phyloP scores from a whole-genome alignment of 2,113 vertebrate genomes.

The Lanius collurio region DNA sequence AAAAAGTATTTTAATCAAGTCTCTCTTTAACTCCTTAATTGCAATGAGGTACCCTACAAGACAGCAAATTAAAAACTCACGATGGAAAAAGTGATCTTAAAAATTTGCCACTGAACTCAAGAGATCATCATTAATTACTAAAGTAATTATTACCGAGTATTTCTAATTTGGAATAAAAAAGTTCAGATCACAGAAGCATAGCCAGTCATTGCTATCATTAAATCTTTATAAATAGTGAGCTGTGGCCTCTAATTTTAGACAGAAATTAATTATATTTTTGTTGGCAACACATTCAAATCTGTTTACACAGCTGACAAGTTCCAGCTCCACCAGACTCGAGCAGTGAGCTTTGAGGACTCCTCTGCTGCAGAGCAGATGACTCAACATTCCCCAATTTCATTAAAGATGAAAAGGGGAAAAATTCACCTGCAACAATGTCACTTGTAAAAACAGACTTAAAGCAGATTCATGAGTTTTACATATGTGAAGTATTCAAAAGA shows the following conservation, averaged over 20 bases:
- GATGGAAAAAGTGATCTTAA: not conserved
- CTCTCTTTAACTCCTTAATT: constrained; percentile 61
- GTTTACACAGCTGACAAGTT: constrained; percentile 82
- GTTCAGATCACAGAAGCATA: constrained; percentile 18
- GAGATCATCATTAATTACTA: not conserved
- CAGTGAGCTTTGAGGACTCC: constrained; percentile 70
- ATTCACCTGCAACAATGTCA: constrained; percentile 74
- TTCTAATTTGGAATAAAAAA: constrained; percentile 26
- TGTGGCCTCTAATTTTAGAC: constrained; percentile 71
- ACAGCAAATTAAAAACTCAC: not conserved
- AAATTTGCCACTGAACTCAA: not conserved
- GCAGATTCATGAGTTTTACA: constrained; percentile 50
- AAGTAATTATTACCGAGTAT: constrained; percentile 42
- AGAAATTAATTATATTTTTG: constrained; percentile 83
- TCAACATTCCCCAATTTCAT: constrained; percentile 72
- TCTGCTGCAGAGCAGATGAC: constrained; percentile 74
- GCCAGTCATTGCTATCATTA: constrained; percentile 57
- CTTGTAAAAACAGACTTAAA: constrained; percentile 59
- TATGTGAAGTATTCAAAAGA: constrained; percentile 30
- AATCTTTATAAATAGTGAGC: constrained; percentile 74
- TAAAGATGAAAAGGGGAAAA: constrained; percentile 68
- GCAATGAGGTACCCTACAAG: not conserved
- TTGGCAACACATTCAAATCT: constrained; percentile 78
- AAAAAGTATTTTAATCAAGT: constrained; percentile 62
- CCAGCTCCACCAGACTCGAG: constrained; percentile 73